Evolutionary conservation across 2,888 invertebrate genomes (phyloP), one percentile per base, ranked within the genome.

Genomic region (Cephus pulcher): DNA sequence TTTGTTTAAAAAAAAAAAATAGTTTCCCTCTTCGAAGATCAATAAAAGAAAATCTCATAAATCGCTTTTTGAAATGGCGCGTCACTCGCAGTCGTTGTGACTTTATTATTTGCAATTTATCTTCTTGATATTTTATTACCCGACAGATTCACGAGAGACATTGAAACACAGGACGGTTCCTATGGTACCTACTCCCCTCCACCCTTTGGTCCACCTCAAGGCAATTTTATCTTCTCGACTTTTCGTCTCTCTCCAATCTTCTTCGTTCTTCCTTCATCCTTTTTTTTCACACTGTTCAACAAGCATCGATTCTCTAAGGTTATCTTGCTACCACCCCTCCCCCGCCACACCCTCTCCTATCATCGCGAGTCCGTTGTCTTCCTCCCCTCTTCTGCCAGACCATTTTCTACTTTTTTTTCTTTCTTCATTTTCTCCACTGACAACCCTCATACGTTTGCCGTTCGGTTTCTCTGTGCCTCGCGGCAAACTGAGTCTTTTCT

Each of bases 401-500:
- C 1, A 9, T 56, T 73, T 77, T 40, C 69, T 70, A 37, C 37
- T 34, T n/a, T 75, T 11, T 9, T 1, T 12, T 12, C 12, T 12
- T 0, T 75, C 40, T 74, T 77, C 69, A 73, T 73, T 77, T 74
- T 78, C 70, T 33, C 40, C 15, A 37, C 75, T 78, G 75, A 78
- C 75, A 75, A 74, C 32, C 34, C 71, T 75, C 78, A 75, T 75
- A 75, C 69, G 75, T 78, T 15, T 35, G 40, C 71, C 71, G 32
- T 71, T 71, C 15, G 12, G 15, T 34, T 32, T 71, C 32, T 34
- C 71, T n/a, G n/a, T 71, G 71, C 15, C 71, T 32, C 69, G 74
- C 71, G 68, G 70, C 70, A 75, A 71, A 70, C 35, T 30, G 76
- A 76, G 71, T 33, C 75, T 37, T 75, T 76, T 76, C 40, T 74